Evolutionary conservation across 1,140 invertebrate species (phyloP).

Genomic region (Apolygus lucorum): DNA sequence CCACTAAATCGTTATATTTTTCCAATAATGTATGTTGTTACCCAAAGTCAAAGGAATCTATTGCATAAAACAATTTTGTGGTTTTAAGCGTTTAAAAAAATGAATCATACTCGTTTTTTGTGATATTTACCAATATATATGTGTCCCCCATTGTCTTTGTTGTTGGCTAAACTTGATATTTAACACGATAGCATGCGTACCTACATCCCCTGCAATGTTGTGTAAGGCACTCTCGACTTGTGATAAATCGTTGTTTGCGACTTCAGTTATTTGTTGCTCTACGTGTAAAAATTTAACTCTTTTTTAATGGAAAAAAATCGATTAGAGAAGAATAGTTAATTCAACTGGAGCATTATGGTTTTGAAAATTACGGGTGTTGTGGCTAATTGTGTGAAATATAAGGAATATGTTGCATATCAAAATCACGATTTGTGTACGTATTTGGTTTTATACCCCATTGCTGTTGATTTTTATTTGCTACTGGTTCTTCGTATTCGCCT

Average conservation of each 20-base stretch:
- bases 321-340: background rate
- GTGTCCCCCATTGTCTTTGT: background rate
- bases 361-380: background rate
- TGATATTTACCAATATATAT: background rate
- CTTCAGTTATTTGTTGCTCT: background rate
- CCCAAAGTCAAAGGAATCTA: no score
- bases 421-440: slow-evolving; percentile 18
- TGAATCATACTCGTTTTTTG: background rate
- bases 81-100: background rate
- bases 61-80: no score
- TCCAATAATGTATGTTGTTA: no score
- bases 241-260: background rate
- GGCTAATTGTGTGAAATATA: background rate
- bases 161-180: background rate
- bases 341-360: no score
- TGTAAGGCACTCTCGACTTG: background rate
- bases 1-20: no score
- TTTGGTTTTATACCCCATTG: background rate
- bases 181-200: background rate
- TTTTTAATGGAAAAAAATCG: background rate
- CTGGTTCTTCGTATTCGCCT: no score
- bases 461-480: background rate
- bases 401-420: slow-evolving; percentile 28
- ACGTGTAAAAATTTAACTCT: background rate
- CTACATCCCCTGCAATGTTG: background rate